These are phyloP conservation scores for Dryomyza anilis DNA, from an alignment of 2,888 invertebrate genomes.

Conservation along the genomic window DNA sequence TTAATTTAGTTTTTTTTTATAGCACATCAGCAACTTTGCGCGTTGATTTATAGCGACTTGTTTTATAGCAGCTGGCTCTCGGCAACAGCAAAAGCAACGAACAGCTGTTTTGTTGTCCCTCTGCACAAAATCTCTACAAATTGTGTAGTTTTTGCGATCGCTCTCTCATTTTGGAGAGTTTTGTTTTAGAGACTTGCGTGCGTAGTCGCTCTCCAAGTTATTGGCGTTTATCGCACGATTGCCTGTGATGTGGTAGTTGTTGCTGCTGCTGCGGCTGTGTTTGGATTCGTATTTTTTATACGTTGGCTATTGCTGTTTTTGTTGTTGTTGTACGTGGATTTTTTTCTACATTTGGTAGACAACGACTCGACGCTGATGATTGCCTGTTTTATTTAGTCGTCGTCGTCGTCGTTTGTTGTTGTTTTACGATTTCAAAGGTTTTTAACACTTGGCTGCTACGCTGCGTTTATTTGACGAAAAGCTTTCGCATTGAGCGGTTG, in stretches of 20 bases:
- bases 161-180: neutral
- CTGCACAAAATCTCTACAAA: neutral
- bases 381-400: slow-evolving; percentile 25
- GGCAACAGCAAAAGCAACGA: no score
- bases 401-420: slow-evolving; percentile 23
- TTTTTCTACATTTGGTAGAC: slow-evolving; percentile 25
- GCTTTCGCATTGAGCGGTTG: slow-evolving; percentile 59
- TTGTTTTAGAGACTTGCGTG: neutral
- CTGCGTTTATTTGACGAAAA: slow-evolving; percentile 56
- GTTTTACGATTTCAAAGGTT: slow-evolving; percentile 37
- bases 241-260: no score
- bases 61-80: no score
- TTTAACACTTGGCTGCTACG: slow-evolving; percentile 39
- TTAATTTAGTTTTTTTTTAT: no score
- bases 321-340: neutral
- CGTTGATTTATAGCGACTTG: neutral
- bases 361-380: slow-evolving; percentile 19
- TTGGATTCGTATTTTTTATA: neutral
- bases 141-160: neutral
- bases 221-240: neutral
- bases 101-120: neutral
- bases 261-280: neutral
- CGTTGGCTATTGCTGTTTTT: slow-evolving; percentile 3
- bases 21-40: no score
- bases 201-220: neutral